Conservation (phyloP, 2,113 vertebrate genomes). For the Caloenas nicobarica region DNA sequence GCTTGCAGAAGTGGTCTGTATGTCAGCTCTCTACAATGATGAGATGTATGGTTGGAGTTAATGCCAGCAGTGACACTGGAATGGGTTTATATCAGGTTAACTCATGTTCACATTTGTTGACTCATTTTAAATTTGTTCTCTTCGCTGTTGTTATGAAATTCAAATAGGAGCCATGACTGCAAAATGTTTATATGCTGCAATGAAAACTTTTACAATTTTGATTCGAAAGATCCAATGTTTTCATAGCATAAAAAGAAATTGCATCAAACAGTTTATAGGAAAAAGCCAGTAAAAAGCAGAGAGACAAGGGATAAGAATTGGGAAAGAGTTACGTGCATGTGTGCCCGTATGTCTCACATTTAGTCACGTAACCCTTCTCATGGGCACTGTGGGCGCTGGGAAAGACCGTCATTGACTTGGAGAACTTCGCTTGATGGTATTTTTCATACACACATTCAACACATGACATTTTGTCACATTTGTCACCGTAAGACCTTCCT, state of each 20-base stretch:
- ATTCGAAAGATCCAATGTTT: not conserved
- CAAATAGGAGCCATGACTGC: not conserved
- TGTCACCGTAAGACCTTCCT: not conserved
- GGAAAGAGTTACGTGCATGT: fast-evolving
- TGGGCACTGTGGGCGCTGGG: not conserved
- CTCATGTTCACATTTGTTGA: not conserved
- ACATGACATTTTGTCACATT: not conserved
- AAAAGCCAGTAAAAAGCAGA: not conserved
- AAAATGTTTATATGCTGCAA: not conserved
- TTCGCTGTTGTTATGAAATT: not conserved
- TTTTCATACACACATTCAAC: not conserved
- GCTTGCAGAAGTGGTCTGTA: not conserved
- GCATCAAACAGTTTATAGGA: not conserved
- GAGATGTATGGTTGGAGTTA: not conserved
- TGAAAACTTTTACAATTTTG: not conserved
- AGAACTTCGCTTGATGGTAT: not conserved
- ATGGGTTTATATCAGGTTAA: not conserved
- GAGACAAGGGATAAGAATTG: not conserved
- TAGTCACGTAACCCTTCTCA: fast-evolving
- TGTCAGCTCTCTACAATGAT: not conserved
- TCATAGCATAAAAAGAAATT: not conserved
- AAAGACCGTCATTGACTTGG: not conserved
- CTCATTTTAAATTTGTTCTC: not conserved
- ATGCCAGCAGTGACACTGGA: not conserved
- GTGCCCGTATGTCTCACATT: not conserved